Percentiles rank a stretch among this genome's conserved stretches.
Conservation (phyloP, 2,113 vertebrate species). For the Ochotona curzoniae region DNA sequence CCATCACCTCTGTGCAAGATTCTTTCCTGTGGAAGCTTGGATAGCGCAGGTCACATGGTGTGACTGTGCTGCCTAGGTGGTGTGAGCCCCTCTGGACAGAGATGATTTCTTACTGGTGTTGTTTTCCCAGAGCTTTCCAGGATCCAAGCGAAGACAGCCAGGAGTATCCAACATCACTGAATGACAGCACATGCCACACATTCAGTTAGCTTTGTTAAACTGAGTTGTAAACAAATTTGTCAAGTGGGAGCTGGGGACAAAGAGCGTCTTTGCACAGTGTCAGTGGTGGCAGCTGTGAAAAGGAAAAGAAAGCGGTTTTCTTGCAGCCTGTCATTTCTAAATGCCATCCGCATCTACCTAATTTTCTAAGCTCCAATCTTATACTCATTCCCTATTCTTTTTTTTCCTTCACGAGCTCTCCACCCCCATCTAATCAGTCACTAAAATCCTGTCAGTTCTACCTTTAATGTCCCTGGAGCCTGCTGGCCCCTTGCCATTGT, state of each 20-base stretch:
- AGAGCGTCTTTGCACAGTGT: not conserved
- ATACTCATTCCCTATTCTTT: conserved; percentile 21
- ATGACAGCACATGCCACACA: not conserved
- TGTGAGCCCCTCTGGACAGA: not conserved
- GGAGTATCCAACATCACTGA: not conserved
- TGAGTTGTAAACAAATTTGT: not conserved
- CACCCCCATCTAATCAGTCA: not conserved
- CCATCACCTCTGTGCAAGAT: not conserved
- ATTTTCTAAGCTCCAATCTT: conserved; percentile 55
- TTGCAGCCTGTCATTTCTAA: conserved; percentile 53
- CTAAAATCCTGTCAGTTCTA: conserved; percentile 21
- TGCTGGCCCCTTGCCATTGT: conserved; percentile 38
- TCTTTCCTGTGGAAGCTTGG: not conserved
- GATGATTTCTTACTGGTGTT: not conserved
- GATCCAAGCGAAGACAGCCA: not conserved
- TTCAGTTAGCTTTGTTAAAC: not conserved
- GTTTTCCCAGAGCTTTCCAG: conserved; percentile 16
- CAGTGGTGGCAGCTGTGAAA: not conserved
- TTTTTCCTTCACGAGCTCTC: conserved; percentile 16
- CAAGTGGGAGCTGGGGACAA: not conserved
- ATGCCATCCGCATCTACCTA: conserved; percentile 3
- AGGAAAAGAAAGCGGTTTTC: conserved; percentile 39
- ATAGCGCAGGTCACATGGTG: not conserved
- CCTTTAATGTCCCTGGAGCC: conserved; percentile 31
- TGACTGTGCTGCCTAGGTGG: not conserved